phyloP scores from a whole-genome alignment of 1,140 invertebrate genomes.

The Maconellicoccus hirsutus region DNA sequence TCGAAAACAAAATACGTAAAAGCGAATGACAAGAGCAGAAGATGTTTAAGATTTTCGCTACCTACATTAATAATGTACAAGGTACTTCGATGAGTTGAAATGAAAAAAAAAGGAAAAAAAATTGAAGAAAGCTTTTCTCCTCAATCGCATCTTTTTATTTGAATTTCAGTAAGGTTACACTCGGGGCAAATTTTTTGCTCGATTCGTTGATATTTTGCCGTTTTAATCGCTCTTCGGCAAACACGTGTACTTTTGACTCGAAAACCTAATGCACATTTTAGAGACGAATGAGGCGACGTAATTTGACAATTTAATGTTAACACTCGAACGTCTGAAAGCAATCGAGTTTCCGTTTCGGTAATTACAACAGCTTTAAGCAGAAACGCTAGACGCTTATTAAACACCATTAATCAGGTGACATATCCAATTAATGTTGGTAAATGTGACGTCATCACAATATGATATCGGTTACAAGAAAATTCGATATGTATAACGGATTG shows the following conservation, averaged over 20 bases:
- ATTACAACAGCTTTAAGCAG: constrained; percentile 9
- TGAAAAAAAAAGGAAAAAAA: background rate
- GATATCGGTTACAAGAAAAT: constrained; percentile 21
- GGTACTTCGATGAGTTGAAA: background rate
- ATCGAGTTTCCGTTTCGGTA: background rate
- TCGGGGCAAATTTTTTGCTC: too few relatives aligned
- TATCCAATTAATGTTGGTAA: constrained; percentile 21
- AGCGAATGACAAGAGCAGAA: constrained; percentile 11
- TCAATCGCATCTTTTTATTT: background rate
- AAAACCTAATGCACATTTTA: background rate
- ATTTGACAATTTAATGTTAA: constrained; percentile 15
- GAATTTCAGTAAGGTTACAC: background rate
- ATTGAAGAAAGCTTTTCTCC: background rate
- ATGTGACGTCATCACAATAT: constrained; percentile 21
- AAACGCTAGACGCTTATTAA: constrained; percentile 19
- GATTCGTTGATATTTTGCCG: too few relatives aligned
- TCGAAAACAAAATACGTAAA: background rate
- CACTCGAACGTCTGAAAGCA: constrained; percentile 11
- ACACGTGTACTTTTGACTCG: background rate
- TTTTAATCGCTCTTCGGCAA: too few relatives aligned
- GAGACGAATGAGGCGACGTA: background rate
- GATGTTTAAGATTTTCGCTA: background rate
- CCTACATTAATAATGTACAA: constrained; percentile 5
- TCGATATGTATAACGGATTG: constrained; percentile 9
- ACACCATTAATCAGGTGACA: constrained; percentile 17